These are phyloP conservation scores for Diaprepes abbreviatus DNA, from an alignment of 2,888 invertebrate genomes.

Conservation along the genomic window DNA sequence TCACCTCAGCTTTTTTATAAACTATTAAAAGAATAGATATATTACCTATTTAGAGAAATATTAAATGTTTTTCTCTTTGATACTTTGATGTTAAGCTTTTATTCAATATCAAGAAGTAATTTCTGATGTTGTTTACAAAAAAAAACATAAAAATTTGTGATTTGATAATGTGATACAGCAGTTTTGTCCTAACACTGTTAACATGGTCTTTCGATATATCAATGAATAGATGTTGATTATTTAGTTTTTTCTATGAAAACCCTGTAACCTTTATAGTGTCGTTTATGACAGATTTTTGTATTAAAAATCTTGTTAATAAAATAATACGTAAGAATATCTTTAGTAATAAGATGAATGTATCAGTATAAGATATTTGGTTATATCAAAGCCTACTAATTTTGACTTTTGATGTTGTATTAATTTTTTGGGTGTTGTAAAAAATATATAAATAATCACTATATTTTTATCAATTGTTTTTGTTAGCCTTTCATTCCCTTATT, in stretches of 20 bases:
- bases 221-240: not conserved
- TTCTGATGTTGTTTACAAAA: not conserved
- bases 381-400: not conserved
- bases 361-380: no score
- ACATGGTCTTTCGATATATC: not conserved
- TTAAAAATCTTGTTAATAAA: no score
- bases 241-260: not conserved
- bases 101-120: not conserved
- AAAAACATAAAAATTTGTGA: not conserved
- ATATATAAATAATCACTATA: no score
- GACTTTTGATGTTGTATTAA: not conserved
- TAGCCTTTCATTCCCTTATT: no score
- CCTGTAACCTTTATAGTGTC: not conserved
- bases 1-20: no score
- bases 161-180: conserved; percentile 12
- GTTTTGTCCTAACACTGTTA: not conserved
- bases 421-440: not conserved
- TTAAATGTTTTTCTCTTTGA: not conserved
- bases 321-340: no score
- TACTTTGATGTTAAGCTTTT: not conserved
- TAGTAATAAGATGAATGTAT: no score
- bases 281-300: no score
- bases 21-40: no score
- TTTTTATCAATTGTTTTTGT: no score
- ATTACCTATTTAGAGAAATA: not conserved